Percentiles rank a stretch among this genome's conserved stretches.
Evolutionary conservation across 2,888 invertebrate species (phyloP).

Genomic region (Patella caerulea): DNA sequence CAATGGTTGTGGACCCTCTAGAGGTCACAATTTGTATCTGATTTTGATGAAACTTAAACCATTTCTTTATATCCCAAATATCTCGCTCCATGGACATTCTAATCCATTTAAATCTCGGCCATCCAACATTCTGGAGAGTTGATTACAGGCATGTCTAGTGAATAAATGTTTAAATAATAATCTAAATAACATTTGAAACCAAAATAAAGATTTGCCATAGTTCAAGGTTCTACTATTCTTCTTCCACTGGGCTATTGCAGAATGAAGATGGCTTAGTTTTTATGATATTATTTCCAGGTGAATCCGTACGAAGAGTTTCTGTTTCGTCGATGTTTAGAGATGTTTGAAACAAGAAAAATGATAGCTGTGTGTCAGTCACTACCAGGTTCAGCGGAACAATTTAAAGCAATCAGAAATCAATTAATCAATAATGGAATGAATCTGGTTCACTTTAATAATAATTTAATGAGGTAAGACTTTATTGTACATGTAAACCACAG

Average conservation of each 20-base stretch:
- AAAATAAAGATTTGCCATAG: neutral
- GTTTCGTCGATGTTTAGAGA: conserved; percentile 29
- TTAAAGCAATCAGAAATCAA: conserved; percentile 27
- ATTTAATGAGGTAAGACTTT: conserved; percentile 27
- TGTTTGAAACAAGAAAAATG: conserved; percentile 37
- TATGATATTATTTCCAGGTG: conserved; percentile 15
- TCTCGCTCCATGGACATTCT: too few relatives aligned
- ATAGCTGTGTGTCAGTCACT: conserved; percentile 39
- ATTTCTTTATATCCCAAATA: too few relatives aligned
- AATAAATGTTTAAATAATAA: neutral
- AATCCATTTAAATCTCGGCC: too few relatives aligned
- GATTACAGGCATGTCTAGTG: too few relatives aligned
- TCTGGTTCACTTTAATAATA: conserved; percentile 28
- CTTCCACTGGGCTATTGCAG: neutral
- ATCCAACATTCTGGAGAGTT: too few relatives aligned
- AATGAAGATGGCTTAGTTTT: neutral
- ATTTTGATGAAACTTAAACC: too few relatives aligned
- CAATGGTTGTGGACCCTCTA: too few relatives aligned
- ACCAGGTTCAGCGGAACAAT: conserved; percentile 27
- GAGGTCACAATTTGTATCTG: too few relatives aligned
- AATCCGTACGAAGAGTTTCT: conserved; percentile 34
- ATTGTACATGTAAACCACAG: too few relatives aligned
- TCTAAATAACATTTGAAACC: neutral
- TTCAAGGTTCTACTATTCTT: too few relatives aligned
- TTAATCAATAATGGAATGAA: conserved; percentile 31